A percentile compares a stretch with the other conserved stretches of the same genome.
Evolutionary conservation across 37 sponge, comb jelly and placozoan genomes (phyloP).

Genomic region (Cladorhizidae sp.): DNA sequence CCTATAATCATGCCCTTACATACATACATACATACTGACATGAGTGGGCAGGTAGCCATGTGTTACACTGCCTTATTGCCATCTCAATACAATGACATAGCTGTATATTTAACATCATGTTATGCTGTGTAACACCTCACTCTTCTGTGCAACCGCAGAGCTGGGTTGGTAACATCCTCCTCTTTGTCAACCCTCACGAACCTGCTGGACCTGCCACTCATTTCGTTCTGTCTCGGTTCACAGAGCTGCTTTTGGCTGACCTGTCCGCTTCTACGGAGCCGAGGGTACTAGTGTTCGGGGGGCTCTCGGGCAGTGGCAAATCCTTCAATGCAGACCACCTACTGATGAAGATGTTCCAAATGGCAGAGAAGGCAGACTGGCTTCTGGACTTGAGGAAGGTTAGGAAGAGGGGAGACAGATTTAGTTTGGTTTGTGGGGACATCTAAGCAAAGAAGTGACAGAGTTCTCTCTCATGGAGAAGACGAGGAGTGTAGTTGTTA

Average conservation of each 20-base stretch:
- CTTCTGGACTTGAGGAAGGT: conserved; percentile 59
- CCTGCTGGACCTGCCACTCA: conserved; percentile 21
- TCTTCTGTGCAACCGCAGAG: too few species aligned
- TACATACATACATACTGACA: not conserved
- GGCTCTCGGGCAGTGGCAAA: conserved; percentile 85
- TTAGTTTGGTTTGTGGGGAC: too few species aligned
- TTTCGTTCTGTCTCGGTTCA: conserved; percentile 23
- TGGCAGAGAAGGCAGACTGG: conserved; percentile 44
- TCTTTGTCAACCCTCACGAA: conserved; percentile 58
- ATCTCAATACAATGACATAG: too few species aligned
- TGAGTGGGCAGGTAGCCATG: too few species aligned
- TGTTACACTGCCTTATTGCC: too few species aligned
- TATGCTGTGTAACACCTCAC: not conserved
- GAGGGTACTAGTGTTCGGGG: conserved; percentile 63
- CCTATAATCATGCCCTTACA: not conserved
- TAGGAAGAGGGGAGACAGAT: not conserved
- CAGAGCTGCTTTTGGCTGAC: conserved; percentile 11
- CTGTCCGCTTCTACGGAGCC: conserved; percentile 2
- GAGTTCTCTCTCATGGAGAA: too few species aligned
- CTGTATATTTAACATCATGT: too few species aligned
- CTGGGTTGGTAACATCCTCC: conserved; percentile 76
- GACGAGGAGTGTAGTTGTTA: too few species aligned
- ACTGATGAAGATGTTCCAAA: conserved; percentile 62
- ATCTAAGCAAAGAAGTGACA: too few species aligned
- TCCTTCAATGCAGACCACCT: conserved; percentile 69